A percentile compares a stretch with the other conserved stretches of the same genome.
Conservation (phyloP, 2,797 vertebrate species). For the Cirrhinus mrigala region DNA sequence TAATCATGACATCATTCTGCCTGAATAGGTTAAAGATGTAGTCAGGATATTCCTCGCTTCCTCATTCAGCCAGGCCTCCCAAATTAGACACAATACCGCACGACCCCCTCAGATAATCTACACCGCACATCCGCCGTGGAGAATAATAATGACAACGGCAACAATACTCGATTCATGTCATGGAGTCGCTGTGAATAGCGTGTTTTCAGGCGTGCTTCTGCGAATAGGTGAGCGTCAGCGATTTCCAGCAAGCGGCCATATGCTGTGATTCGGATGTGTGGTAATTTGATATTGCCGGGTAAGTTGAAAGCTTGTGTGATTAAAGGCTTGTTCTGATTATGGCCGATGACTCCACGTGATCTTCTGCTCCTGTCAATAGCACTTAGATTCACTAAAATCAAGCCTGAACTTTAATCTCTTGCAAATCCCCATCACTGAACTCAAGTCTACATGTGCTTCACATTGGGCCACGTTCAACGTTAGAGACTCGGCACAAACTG, state of each 20-base stretch:
- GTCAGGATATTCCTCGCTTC: conserved; percentile 80
- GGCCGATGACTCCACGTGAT: conserved; percentile 73
- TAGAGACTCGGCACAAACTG: too few species aligned
- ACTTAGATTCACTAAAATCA: conserved; percentile 70
- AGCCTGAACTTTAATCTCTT: conserved; percentile 48
- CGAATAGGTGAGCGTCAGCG: conserved; percentile 37
- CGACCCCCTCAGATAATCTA: conserved; percentile 38
- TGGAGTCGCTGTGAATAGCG: background rate
- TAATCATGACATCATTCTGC: conserved; percentile 89
- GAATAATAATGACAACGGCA: conserved; percentile 45
- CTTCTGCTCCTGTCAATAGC: conserved; percentile 76
- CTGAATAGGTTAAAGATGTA: conserved; percentile 89
- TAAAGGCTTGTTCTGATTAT: conserved; percentile 80
- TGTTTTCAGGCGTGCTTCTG: background rate
- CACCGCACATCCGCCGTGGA: background rate
- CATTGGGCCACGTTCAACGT: background rate
- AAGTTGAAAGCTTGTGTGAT: conserved; percentile 77
- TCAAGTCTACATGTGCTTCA: conserved; percentile 51
- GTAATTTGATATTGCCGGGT: conserved; percentile 75
- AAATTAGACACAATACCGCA: conserved; percentile 78
- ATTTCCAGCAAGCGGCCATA: conserved; percentile 46
- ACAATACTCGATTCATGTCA: conserved; percentile 36
- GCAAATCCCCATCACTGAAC: background rate
- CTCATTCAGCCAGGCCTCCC: conserved; percentile 66
- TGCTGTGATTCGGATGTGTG: conserved; percentile 63